Evolutionary conservation across 2,888 invertebrate species (phyloP).

Genomic region (Cheilosia pagana): DNA sequence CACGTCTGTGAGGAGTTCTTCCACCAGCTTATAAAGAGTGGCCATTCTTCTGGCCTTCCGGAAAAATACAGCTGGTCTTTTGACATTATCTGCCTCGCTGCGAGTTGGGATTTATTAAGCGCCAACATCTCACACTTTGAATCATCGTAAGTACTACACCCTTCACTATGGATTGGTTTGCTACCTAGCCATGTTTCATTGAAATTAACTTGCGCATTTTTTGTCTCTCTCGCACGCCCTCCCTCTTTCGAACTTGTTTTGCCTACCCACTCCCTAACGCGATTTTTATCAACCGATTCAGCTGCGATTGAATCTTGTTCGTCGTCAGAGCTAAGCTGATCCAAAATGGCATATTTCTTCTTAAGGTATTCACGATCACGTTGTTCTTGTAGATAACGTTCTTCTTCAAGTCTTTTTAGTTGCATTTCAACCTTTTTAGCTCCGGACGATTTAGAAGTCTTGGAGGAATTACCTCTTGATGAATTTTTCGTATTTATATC

Average conservation of each 20-base stretch:
- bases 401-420: slow-evolving; percentile 19
- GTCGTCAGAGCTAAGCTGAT: neutral
- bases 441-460: neutral
- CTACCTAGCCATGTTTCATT: neutral
- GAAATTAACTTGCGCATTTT: neutral
- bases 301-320: neutral
- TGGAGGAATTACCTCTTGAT: too few species aligned
- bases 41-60: slow-evolving; percentile 23
- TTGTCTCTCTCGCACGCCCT: too few species aligned
- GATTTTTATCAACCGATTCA: neutral
- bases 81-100: neutral
- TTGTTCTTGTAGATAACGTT: neutral
- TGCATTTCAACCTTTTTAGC: slow-evolving; percentile 10
- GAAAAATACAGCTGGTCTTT: neutral
- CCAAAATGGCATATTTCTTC: slow-evolving; percentile 29
- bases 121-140: neutral
- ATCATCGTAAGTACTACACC: neutral
- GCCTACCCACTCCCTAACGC: neutral
- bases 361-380: slow-evolving; percentile 19
- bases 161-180: neutral
- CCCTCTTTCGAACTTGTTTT: too few species aligned
- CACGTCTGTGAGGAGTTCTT: slow-evolving; percentile 17
- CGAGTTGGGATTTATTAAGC: neutral
- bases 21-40: slow-evolving; percentile 34
- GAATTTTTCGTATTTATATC: too few species aligned